phyloP scores from a whole-genome alignment of 92 coral and sea anemone genomes.

The Zoanthus gigantus region DNA sequence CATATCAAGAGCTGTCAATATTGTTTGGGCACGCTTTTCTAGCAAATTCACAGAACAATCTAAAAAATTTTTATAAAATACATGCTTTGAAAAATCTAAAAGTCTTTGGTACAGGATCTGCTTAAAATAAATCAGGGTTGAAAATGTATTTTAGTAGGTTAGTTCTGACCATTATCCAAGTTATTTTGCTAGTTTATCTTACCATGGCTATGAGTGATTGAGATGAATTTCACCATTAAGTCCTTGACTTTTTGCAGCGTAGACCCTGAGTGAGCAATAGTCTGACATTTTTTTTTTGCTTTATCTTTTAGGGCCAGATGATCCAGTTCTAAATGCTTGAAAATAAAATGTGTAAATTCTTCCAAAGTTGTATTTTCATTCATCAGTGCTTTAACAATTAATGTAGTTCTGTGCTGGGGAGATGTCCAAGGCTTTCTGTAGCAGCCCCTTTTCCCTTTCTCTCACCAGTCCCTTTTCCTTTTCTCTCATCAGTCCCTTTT shows the following conservation, averaged over 20 bases:
- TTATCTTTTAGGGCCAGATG: conserved; percentile 44
- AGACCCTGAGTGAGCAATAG: neutral
- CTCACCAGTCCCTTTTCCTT: neutral
- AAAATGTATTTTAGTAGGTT: no score
- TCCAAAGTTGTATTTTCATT: neutral
- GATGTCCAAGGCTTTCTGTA: neutral
- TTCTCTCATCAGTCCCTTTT: neutral
- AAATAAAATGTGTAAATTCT: conserved; percentile 35
- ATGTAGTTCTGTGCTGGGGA: neutral
- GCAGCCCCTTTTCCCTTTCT: neutral
- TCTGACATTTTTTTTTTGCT: neutral
- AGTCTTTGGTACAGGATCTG: no score
- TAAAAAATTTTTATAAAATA: no score
- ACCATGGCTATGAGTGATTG: no score
- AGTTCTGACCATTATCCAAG: no score
- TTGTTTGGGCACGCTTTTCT: no score
- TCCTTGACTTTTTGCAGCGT: neutral
- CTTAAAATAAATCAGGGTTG: no score
- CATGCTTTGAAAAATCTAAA: no score
- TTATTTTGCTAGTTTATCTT: no score
- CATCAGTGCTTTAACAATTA: neutral
- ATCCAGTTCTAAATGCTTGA: conserved; percentile 43
- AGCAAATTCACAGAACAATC: no score
- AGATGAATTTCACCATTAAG: neutral
- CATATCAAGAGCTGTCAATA: no score